Evolutionary conservation across 2,888 invertebrate species (phyloP), one percentile per base, ranked within the genome.

Genomic region (Venustoraphidia nigricollis): DNA sequence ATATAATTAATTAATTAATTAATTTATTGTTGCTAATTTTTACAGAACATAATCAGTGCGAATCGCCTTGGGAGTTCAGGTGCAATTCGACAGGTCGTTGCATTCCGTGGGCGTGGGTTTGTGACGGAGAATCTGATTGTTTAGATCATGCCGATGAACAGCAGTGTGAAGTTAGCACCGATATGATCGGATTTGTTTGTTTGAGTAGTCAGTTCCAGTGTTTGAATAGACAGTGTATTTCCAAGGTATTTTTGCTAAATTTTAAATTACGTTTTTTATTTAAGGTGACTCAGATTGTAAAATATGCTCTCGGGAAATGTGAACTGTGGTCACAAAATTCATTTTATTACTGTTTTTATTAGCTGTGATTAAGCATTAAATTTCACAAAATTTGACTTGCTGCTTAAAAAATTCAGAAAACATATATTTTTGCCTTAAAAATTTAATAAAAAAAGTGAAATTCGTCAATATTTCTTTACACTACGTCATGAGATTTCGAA

Each of bases 51-150:
- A 62, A 72, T 1, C 63, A 66, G 2, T 79, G 79, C 56, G 64
- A 66, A 1, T 47, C 57, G 11, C 59, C 61, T 2, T 64, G 63
- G 53, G 76, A 79, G 57, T 81, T 75, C 63, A 62, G 72, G 17
- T 85, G 85, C 57, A 67, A 64, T 11, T 71, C 73, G 2, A 75
- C 79, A 45, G 76, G 74, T 13, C 70, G 74, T 36, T 91, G 91
- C 64, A 79, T 91, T 51, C 79, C 83, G 0, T 63, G 66, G 42
- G 61, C 68, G 8, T 82, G 83, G 77, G 68, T 83, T 5, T 90
- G 90, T 66, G 84, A 90, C 65, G 75, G 76, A 10, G 69, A 73
- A 44, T 63, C 66, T 0, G 82, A 84, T 57, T 84, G 83, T 56
- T 66, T 71, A 0, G 82, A 83, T 57, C 77, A 69, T 3, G 77